phyloP scores from a whole-genome alignment of 2,113 vertebrate species.

The Paraplagusia blochii region DNA sequence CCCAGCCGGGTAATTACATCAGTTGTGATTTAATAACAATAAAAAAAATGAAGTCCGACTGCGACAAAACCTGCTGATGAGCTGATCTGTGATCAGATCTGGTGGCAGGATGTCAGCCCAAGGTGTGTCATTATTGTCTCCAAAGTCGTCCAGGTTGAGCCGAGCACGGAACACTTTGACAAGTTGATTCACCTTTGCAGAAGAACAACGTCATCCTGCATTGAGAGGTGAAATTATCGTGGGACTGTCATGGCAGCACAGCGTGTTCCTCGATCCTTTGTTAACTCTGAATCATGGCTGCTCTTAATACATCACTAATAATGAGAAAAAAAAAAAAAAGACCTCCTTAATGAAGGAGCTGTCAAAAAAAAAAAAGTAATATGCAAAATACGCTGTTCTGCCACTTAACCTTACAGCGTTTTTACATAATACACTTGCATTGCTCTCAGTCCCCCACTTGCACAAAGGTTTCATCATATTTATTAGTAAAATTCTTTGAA shows the following conservation, averaged over 20 bases:
- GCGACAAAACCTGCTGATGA: neutral
- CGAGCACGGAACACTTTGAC: neutral
- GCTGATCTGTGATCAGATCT: neutral
- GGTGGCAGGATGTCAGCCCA: neutral
- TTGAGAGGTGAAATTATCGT: slow-evolving; percentile 5
- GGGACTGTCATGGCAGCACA: neutral
- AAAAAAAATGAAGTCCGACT: too few species aligned
- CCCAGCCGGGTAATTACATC: too few species aligned
- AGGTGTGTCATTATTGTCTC: neutral
- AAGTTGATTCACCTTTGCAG: neutral
- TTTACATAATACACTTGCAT: too few species aligned
- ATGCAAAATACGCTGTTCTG: neutral
- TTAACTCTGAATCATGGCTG: neutral
- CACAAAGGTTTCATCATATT: too few species aligned
- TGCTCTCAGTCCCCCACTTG: too few species aligned
- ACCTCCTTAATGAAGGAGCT: neutral
- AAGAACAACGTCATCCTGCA: slow-evolving; percentile 4
- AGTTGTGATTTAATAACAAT: too few species aligned
- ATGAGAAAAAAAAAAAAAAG: neutral
- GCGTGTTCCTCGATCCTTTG: neutral
- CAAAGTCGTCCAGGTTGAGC: neutral
- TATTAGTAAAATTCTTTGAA: too few species aligned
- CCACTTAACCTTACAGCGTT: neutral
- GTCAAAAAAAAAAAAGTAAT: neutral
- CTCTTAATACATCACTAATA: neutral